Percentiles rank a stretch among this genome's conserved stretches.
phyloP scores from a whole-genome alignment of 1,140 invertebrate genomes.

The Danaus melanippus region DNA sequence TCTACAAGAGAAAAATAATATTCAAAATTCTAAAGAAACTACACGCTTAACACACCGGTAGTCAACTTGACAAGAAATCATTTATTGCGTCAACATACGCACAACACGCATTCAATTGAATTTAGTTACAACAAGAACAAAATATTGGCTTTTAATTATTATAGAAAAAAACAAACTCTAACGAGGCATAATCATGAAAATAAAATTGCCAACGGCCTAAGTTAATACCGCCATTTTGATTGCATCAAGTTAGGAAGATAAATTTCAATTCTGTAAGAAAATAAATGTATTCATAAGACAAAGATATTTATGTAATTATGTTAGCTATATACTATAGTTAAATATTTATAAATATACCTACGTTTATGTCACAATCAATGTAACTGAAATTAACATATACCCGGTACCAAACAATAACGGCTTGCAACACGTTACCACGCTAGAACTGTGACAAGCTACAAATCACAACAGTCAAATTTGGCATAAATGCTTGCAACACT shows the following conservation, averaged over 20 bases:
- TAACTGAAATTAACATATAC: no score
- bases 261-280: not conserved
- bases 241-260: conserved; percentile 12
- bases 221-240: conserved; percentile 44
- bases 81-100: not conserved
- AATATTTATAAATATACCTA: no score
- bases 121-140: not conserved
- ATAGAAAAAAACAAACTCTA: conserved; percentile 1
- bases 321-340: no score
- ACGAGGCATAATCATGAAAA: not conserved
- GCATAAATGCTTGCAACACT: no score
- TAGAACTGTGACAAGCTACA: no score
- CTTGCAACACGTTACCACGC: no score
- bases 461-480: no score
- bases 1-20: conserved; percentile 25
- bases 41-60: not conserved
- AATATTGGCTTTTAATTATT: not conserved
- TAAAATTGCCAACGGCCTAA: conserved; percentile 8
- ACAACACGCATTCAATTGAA: not conserved
- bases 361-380: no score
- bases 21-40: conserved; percentile 1
- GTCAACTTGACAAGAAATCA: not conserved
- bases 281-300: no score
- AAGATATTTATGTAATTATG: no score
- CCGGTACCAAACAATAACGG: no score